Percentiles rank a stretch among this genome's conserved stretches.
Evolutionary conservation across 1,140 invertebrate genomes (phyloP).

Genomic region (Sweltsa coloradensis): DNA sequence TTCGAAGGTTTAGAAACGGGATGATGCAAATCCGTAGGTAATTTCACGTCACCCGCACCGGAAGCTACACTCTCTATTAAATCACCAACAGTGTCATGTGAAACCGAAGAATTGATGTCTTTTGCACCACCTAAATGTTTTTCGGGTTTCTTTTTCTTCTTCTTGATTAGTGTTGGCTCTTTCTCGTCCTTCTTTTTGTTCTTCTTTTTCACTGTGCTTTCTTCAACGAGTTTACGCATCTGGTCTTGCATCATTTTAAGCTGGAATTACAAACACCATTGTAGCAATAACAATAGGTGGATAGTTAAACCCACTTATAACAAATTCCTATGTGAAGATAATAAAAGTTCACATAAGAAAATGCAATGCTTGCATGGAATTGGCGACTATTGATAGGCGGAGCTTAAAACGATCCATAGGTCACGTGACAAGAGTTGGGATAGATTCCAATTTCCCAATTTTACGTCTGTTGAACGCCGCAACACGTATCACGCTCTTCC

Average conservation of each 20-base stretch:
- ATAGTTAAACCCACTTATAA: background rate
- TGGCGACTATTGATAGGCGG: no score
- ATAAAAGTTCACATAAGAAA: conserved; percentile 4
- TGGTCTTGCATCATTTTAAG: conserved; percentile 84
- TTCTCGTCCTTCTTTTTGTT: conserved; percentile 64
- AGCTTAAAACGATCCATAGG: no score
- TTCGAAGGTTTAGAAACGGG: background rate
- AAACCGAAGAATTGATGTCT: conserved; percentile 22
- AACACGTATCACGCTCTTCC: no score
- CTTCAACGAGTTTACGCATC: conserved; percentile 76
- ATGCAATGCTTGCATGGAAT: no score
- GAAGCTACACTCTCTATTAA: conserved; percentile 39
- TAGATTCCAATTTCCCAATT: no score
- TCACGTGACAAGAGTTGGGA: no score
- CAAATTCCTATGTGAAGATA: conserved; percentile 7
- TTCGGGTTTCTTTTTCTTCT: conserved; percentile 36
- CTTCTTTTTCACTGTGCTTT: conserved; percentile 61
- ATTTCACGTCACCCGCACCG: conserved; percentile 37
- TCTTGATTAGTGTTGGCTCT: no score
- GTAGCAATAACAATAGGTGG: background rate
- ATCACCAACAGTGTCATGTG: conserved; percentile 40
- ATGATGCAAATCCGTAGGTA: conserved; percentile 27
- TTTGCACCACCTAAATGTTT: conserved; percentile 19
- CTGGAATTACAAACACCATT: conserved; percentile 32
- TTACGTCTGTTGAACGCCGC: no score